phyloP scores from a whole-genome alignment of 1,140 invertebrate genomes.

The Dinothrombium tinctorium region DNA sequence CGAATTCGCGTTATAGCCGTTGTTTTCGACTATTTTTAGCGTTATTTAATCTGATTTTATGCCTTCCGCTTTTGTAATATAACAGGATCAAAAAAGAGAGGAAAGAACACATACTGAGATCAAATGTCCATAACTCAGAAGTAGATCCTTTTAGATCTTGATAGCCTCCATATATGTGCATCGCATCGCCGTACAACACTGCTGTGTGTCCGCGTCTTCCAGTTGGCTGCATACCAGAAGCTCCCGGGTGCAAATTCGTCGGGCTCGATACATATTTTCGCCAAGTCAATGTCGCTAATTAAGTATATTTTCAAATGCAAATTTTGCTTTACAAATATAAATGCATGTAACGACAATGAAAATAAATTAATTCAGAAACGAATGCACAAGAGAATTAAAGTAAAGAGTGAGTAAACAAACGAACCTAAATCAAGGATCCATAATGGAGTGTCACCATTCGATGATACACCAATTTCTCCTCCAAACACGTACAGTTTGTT shows the following conservation, averaged over 20 bases:
- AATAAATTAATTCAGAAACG: not conserved
- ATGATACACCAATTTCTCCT: slow-evolving; percentile 55
- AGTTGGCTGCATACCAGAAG: slow-evolving; percentile 30
- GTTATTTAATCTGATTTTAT: too few relatives aligned
- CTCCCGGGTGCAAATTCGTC: slow-evolving; percentile 14
- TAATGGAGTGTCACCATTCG: slow-evolving; percentile 50
- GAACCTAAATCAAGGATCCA: slow-evolving; percentile 59
- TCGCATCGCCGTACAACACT: slow-evolving; percentile 44
- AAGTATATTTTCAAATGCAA: not conserved
- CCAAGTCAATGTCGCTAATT: slow-evolving; percentile 4
- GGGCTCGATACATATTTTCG: not conserved
- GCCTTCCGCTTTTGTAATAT: too few relatives aligned
- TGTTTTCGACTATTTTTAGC: too few relatives aligned
- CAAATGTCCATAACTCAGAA: slow-evolving; percentile 62
- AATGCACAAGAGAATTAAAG: not conserved
- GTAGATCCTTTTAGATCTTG: slow-evolving; percentile 60
- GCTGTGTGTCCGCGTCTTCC: slow-evolving; percentile 58
- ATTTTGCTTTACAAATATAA: not conserved
- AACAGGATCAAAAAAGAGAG: too few relatives aligned
- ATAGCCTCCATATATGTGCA: slow-evolving; percentile 72
- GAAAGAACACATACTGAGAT: slow-evolving; percentile 39
- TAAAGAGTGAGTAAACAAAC: not conserved
- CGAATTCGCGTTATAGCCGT: too few relatives aligned
- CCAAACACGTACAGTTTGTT: slow-evolving; percentile 63
- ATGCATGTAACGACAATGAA: not conserved